phyloP scores from a whole-genome alignment of 2,113 vertebrate genomes.

The Microcebus murinus region DNA sequence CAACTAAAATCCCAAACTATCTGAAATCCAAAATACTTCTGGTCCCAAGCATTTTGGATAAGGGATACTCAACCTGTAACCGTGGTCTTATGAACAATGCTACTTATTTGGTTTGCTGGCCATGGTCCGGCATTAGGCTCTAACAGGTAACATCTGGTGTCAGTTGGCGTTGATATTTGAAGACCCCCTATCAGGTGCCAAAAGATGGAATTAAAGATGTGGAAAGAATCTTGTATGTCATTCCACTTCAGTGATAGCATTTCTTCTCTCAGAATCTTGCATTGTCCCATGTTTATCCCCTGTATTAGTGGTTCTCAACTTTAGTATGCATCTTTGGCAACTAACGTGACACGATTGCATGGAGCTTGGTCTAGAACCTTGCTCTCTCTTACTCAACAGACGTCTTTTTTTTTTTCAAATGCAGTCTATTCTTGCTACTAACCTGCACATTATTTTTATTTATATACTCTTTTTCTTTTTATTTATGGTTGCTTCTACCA shows the following conservation, averaged over 20 bases:
- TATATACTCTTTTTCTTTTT: not conserved
- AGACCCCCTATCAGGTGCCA: not conserved
- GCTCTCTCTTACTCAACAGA: not conserved
- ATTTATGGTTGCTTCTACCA: not conserved
- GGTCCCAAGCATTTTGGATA: not conserved
- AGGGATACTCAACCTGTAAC: not conserved
- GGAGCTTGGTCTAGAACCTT: not conserved
- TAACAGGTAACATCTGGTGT: not conserved
- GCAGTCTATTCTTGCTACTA: not conserved
- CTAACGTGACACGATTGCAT: not conserved
- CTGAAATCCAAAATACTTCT: not conserved
- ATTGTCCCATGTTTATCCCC: not conserved
- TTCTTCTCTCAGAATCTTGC: not conserved
- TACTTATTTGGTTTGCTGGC: not conserved
- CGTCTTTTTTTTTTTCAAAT: not conserved
- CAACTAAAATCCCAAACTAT: not conserved
- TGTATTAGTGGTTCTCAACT: not conserved
- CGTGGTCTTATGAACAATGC: not conserved
- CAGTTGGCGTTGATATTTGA: conserved; percentile 25
- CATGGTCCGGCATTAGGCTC: not conserved
- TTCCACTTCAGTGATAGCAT: not conserved
- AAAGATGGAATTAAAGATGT: conserved; percentile 13
- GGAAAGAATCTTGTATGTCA: not conserved
- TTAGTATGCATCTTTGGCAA: not conserved
- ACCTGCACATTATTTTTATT: not conserved